Percentiles rank a stretch among this genome's conserved stretches.
Conservation (phyloP, 2,888 invertebrate genomes). For the Leptura quadrifasciata region DNA sequence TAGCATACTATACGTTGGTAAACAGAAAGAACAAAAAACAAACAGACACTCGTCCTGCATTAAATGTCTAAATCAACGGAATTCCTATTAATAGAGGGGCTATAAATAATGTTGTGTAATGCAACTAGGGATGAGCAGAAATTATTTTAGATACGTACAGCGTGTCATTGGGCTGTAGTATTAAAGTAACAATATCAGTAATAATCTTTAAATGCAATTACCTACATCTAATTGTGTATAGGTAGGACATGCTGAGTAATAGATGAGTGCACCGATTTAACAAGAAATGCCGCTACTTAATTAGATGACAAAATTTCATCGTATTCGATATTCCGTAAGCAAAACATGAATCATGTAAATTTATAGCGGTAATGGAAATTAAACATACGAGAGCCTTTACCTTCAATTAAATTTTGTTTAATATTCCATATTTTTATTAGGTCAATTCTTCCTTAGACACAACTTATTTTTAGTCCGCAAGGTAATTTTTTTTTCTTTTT, state of each 20-base stretch:
- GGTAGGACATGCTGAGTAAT: slow-evolving; percentile 9
- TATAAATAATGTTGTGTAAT: slow-evolving; percentile 25
- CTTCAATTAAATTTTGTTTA: no score
- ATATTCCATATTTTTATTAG: no score
- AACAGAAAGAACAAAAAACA: neutral
- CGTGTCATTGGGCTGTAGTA: neutral
- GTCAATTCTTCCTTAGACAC: no score
- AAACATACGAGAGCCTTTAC: no score
- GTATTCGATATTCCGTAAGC: neutral
- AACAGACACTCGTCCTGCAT: neutral
- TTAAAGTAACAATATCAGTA: neutral
- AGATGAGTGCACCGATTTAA: slow-evolving; percentile 9
- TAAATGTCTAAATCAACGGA: neutral
- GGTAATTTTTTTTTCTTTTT: no score
- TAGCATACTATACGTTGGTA: slow-evolving; percentile 13
- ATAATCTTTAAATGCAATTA: neutral
- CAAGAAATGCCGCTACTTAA: neutral
- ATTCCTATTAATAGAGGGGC: slow-evolving; percentile 14
- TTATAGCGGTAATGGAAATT: neutral
- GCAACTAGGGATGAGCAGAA: slow-evolving; percentile 5
- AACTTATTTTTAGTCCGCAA: no score
- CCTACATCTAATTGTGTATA: neutral
- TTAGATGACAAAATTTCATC: neutral
- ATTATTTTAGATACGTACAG: neutral
- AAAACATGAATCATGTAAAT: neutral